Conservation (phyloP, 1,140 invertebrate species). For the Apis cerana region DNA sequence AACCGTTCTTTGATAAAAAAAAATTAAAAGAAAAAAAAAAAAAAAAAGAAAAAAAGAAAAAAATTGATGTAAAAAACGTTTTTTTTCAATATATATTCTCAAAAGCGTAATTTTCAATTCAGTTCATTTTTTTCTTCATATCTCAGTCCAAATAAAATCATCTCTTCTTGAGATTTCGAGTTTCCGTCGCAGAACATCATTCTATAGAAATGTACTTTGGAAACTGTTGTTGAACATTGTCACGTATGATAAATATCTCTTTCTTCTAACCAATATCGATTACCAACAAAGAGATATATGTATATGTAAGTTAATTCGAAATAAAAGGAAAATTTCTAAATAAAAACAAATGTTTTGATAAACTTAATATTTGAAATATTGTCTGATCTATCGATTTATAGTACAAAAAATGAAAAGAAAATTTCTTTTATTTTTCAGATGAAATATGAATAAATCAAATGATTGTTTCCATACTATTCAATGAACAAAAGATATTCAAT, state of each 20-base stretch:
- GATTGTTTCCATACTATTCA: background rate
- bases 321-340: no score
- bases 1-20: background rate
- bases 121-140: background rate
- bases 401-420: background rate
- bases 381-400: background rate
- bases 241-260: constrained; percentile 9
- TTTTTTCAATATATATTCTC: background rate
- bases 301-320: background rate
- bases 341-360: background rate
- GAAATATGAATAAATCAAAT: background rate
- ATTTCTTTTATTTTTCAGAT: background rate
- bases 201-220: background rate
- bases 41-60: background rate
- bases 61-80: background rate
- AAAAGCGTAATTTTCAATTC: no score
- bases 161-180: no score
- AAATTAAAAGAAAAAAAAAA: background rate
- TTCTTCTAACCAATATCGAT: constrained; percentile 8
- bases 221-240: constrained; percentile 2
- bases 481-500: background rate
- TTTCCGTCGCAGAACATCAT: background rate
- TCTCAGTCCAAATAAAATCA: background rate
- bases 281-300: constrained; percentile 3
- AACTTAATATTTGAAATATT: background rate